Evolutionary conservation across 2,113 vertebrate genomes (phyloP).

Genomic region (Labrus mixtus): DNA sequence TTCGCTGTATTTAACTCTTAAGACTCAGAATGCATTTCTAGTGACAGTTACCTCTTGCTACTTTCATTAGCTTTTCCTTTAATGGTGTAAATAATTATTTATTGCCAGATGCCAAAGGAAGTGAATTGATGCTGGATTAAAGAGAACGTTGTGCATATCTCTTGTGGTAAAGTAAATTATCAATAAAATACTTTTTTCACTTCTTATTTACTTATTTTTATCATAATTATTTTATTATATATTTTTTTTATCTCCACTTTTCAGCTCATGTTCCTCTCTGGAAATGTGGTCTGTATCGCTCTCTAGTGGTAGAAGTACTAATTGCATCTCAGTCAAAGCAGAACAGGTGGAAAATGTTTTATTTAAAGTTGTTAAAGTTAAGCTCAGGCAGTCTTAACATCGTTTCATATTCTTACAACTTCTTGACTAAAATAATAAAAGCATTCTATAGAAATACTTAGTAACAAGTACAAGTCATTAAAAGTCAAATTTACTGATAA

Average conservation of each 20-base stretch:
- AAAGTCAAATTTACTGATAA: too few species aligned
- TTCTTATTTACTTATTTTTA: constrained; percentile 8
- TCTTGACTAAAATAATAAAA: neutral
- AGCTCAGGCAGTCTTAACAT: neutral
- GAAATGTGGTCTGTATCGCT: constrained; percentile 51
- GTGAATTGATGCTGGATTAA: constrained; percentile 28
- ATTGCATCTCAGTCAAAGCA: neutral
- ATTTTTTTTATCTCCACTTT: neutral
- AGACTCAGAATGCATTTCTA: constrained; percentile 74
- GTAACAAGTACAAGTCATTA: neutral
- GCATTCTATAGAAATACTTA: neutral
- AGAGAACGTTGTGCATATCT: constrained; percentile 23
- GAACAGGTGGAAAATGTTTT: neutral
- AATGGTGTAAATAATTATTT: constrained; percentile 96
- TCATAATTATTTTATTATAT: neutral
- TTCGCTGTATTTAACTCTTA: constrained; percentile 48
- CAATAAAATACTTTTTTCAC: constrained; percentile 52
- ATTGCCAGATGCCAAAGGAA: constrained; percentile 83
- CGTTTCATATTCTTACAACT: neutral
- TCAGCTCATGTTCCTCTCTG: too few species aligned
- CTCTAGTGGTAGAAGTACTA: constrained; percentile 30
- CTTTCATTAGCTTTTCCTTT: constrained; percentile 80
- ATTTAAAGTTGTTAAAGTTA: neutral
- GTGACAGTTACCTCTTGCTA: constrained; percentile 56
- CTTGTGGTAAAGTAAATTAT: constrained; percentile 51